Evolutionary conservation across 2,888 invertebrate species (phyloP), one percentile per base, ranked within the genome.

Genomic region (Digitonthophagus gazella): DNA sequence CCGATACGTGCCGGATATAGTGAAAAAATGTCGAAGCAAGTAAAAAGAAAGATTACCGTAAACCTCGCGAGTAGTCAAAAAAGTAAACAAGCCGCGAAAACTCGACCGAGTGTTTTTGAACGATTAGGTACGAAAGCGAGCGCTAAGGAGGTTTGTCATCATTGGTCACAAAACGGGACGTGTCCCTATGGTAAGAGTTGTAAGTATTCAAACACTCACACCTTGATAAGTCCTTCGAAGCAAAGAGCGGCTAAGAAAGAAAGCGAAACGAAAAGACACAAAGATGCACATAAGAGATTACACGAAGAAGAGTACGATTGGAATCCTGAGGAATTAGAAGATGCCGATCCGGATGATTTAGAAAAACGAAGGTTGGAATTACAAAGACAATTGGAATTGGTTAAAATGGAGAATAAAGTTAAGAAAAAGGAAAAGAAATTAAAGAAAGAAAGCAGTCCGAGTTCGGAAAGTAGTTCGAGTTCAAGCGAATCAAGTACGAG

Each of bases 61-160:
- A 91, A 90, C 84, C 86, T 90, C 69, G 78, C 78, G 83, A 19
- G 19, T 1, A 61, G 20, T n/a, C 87, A 89, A 80, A 89, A 89
- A 86, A 86, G 86, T 81, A 90, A 90, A 85, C 87, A 74, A 61
- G 83, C 87, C 82, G 87, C 81, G 75, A 83, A 83, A 78, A 84
- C 84, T 79, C 87, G 92, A 83, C 92, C 91, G 75, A 93, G 92
- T 86, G 93, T 93, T 75, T 93, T 93, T 84, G 93, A 93, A 84
- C 88, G 93, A 77, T 87, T 93, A 78, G 93, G 93, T 76, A 92
- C 91, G 58, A 91, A 91, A 84, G 90, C 91, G 79, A 85, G 85
- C 72, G 79, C 78, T 74, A 86, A 84, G 81, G 90, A 90, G 82
- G 89, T 88, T 83, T 91, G 91, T 80, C 88, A 91, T 81, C 91